A percentile compares a stretch with the other conserved stretches of the same genome.
phyloP scores from a whole-genome alignment of 2,888 invertebrate genomes.

The Trissolcus japonicus region DNA sequence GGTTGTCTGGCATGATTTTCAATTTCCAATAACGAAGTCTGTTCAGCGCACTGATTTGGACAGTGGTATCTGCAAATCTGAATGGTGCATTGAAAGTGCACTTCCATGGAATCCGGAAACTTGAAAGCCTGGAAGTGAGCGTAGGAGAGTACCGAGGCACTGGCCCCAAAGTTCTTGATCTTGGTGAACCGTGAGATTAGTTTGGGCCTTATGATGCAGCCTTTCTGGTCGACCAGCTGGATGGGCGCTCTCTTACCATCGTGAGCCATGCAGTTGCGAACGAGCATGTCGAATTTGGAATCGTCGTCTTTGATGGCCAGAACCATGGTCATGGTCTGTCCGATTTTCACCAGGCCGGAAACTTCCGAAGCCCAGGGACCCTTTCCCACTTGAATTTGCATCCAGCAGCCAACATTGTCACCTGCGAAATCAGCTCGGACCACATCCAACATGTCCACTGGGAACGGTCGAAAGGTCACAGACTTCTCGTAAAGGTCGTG shows the following conservation, averaged over 20 bases:
- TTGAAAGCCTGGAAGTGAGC: conserved; percentile 97
- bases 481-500: conserved; percentile 97
- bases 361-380: conserved; percentile 98
- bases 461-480: conserved; percentile 95
- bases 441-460: conserved; percentile 95
- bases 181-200: conserved; percentile 95
- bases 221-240: conserved; percentile 93
- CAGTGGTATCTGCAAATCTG: conserved; percentile 95
- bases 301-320: conserved; percentile 96
- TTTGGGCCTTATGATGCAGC: conserved; percentile 94
- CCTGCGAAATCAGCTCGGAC: conserved; percentile 96
- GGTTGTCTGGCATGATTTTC: conserved; percentile 78
- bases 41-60: conserved; percentile 92
- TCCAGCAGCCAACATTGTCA: conserved; percentile 97
- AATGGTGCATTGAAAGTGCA: conserved; percentile 96
- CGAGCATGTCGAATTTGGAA: conserved; percentile 96
- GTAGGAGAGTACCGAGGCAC: conserved; percentile 93
- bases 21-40: conserved; percentile 72
- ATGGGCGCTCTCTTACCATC: conserved; percentile 96
- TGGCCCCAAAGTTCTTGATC: conserved; percentile 95
- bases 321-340: conserved; percentile 98
- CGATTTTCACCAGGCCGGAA: conserved; percentile 94
- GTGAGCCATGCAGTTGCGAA: conserved; percentile 95
- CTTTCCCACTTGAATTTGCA: conserved; percentile 97
- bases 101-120: conserved; percentile 97